A percentile compares a stretch with the other conserved stretches of the same genome.
phyloP scores from a whole-genome alignment of 2,113 vertebrate species.

The Dromiciops gliroides region DNA sequence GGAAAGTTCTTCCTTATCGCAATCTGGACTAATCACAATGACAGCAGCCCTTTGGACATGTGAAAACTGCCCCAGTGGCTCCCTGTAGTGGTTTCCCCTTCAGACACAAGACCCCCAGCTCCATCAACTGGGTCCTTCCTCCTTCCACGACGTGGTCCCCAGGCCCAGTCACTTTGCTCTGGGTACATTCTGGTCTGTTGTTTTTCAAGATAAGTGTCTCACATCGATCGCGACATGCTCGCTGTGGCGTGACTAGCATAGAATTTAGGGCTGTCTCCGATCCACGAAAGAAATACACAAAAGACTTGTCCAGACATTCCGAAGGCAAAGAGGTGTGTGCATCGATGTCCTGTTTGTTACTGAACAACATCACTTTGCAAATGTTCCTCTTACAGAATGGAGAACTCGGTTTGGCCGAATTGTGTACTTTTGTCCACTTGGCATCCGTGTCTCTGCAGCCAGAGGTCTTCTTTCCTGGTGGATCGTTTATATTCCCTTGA shows the following conservation, averaged over 20 bases:
- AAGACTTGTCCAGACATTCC: neutral
- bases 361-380: neutral
- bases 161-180: neutral
- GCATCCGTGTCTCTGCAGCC: neutral
- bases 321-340: neutral
- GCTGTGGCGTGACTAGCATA: neutral
- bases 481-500: neutral
- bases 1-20: neutral
- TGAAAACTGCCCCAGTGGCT: neutral
- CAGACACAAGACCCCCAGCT: neutral
- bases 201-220: neutral
- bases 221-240: neutral
- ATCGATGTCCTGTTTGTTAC: neutral
- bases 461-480: neutral
- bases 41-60: neutral
- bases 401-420: neutral
- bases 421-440: no score
- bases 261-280: neutral
- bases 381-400: neutral
- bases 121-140: neutral
- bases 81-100: neutral
- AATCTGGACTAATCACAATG: no score
- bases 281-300: neutral
- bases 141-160: neutral
- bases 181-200: neutral